Base-by-base conservation (phyloP, 2,888 invertebrate species). In the Dioctria rufipes region DNA sequence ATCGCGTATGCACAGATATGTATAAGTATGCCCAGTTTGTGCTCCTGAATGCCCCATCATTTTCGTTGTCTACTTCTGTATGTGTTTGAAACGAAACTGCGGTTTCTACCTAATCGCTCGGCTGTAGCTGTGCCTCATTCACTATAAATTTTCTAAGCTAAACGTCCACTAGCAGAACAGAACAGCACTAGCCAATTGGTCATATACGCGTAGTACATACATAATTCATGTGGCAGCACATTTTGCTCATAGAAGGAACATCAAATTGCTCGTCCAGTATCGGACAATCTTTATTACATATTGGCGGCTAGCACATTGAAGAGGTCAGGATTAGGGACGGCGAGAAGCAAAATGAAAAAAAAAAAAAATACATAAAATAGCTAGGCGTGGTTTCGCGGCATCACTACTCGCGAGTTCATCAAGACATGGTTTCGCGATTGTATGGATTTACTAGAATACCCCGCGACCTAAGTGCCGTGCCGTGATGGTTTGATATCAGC, bases 181-280 rank as follows among this genome's bases (percentile, higher is more conserved):
- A 67, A 43, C 42, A 67, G 43, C 67, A 25, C n/a, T 43, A 46
- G 37, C 43, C 37, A n/a, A n/a, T 5, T 6, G 66, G 46, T 46
- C 46, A 46, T 46, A 46, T 46, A 46, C 46, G 46, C 46, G 46
- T 46, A 5, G 5, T 46, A 8, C 46, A 46, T 46, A 46, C 0
- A 46, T 1, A 8, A 46, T 6, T 8, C 8, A 46, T 8, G 66
- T 67, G n/a, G 4, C 25, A 42, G 9, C 43, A 43, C 67, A 67
- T 9, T 8, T 67, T 43, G 43, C 46, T 46, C 2, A 46, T 67
- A 43, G 46, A 37, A 46, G 2, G 25, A 25, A 25, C 25, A 25
- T 25, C 67, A 46, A 67, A 67, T 67, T 67, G 67, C 67, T 67
- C 46, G 13, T 67, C 67, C 13, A 25, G 67, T 46, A 42, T 25